These are phyloP conservation scores for Pseudomyrmex cubaensis DNA, from an alignment of 1,140 invertebrate genomes.

Conservation along the genomic window DNA sequence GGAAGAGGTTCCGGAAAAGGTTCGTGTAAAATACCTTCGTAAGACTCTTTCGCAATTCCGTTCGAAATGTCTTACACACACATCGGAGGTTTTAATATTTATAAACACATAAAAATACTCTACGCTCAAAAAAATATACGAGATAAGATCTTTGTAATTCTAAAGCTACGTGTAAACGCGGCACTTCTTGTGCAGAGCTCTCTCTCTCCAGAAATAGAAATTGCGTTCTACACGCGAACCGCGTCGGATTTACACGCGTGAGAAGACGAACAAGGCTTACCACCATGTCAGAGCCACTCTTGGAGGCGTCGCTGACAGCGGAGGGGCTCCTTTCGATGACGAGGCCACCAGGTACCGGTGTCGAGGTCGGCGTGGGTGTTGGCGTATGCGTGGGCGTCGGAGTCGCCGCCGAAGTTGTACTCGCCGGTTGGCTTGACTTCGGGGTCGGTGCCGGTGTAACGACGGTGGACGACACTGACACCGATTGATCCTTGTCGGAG, in stretches of 20 bases:
- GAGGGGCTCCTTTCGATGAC: constrained; percentile 88
- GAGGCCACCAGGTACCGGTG: constrained; percentile 78
- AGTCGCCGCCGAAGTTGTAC: constrained; percentile 66
- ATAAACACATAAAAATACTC: too few relatives aligned
- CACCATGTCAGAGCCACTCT: constrained; percentile 91
- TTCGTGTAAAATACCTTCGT: not conserved
- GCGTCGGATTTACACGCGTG: too few relatives aligned
- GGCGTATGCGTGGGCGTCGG: constrained; percentile 72
- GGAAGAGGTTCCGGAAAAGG: too few relatives aligned
- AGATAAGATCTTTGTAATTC: too few relatives aligned
- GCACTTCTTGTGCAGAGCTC: too few relatives aligned
- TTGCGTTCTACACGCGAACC: too few relatives aligned
- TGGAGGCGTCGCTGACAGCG: constrained; percentile 90
- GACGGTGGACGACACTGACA: constrained; percentile 72
- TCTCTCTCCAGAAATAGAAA: too few relatives aligned
- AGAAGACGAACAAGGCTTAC: constrained; percentile 79
- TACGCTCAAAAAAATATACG: too few relatives aligned
- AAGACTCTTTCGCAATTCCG: not conserved
- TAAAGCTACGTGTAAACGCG: too few relatives aligned
- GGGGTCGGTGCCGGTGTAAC: constrained; percentile 70
- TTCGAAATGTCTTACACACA: too few relatives aligned
- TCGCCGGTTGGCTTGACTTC: constrained; percentile 72
- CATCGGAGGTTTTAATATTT: too few relatives aligned
- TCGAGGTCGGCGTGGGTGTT: constrained; percentile 69
- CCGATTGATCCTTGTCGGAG: constrained; percentile 74